A percentile compares a stretch with the other conserved stretches of the same genome.
phyloP scores from a whole-genome alignment of 2,888 invertebrate genomes.

The Sminthurinus aureus region DNA sequence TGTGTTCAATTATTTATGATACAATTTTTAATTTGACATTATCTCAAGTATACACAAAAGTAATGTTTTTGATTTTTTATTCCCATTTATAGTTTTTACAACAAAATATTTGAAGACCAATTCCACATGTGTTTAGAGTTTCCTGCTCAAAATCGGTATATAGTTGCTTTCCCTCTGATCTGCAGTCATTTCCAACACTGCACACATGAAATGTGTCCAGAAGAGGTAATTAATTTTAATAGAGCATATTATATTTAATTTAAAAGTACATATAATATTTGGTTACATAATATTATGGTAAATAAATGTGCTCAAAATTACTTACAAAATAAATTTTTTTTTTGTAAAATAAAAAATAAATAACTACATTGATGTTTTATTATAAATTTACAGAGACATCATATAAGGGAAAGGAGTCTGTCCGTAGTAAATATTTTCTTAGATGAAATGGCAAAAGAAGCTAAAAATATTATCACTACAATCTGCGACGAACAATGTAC shows the following conservation, averaged over 20 bases:
- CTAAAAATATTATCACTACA: conserved; percentile 97
- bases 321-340: too few relatives aligned
- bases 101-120: conserved; percentile 95
- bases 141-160: conserved; percentile 97
- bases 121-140: conserved; percentile 99
- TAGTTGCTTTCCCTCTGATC: conserved; percentile 96
- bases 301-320: too few relatives aligned
- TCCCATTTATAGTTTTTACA: conserved; percentile 77
- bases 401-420: conserved; percentile 92
- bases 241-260: too few relatives aligned
- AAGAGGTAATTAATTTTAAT: conserved; percentile 74
- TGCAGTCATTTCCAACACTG: conserved; percentile 98
- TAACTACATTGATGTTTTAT: conserved; percentile 4
- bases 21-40: too few relatives aligned
- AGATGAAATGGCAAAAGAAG: conserved; percentile 99
- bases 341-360: not conserved
- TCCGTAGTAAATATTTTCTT: conserved; percentile 97
- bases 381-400: conserved; percentile 72
- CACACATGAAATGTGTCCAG: conserved; percentile 97
- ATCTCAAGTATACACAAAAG: too few relatives aligned
- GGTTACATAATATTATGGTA: too few relatives aligned
- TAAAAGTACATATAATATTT: too few relatives aligned
- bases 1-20: too few relatives aligned
- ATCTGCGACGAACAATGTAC: conserved; percentile 98
- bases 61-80: not conserved